Conservation (phyloP, 2,797 vertebrate species). For the Pangasius krempfi region DNA sequence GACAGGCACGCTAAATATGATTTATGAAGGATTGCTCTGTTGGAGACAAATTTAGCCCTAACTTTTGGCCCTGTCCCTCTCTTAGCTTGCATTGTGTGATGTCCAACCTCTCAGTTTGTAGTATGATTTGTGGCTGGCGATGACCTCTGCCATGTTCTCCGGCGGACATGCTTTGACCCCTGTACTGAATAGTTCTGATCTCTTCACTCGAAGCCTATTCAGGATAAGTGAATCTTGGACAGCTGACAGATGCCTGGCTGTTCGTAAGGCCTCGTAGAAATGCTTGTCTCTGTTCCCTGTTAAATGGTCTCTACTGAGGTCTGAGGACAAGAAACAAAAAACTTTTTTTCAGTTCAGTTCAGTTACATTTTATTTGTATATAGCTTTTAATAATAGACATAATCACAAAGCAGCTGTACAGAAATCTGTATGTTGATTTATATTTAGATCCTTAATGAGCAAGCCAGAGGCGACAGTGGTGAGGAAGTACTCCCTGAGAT, state of each 20-base stretch:
- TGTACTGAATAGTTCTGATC: constrained; percentile 80
- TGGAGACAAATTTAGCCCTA: constrained; percentile 42
- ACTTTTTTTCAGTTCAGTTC: background rate
- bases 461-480: background rate
- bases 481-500: background rate
- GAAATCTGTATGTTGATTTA: background rate
- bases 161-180: constrained; percentile 91
- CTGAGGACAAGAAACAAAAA: constrained; percentile 64
- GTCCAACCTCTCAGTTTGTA: constrained; percentile 87
- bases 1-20: constrained; percentile 52
- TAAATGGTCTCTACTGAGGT: constrained; percentile 65
- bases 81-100: constrained; percentile 21
- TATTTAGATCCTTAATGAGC: background rate
- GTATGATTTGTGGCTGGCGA: constrained; percentile 88
- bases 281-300: constrained; percentile 79
- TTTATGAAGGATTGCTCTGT: constrained; percentile 29
- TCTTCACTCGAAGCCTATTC: constrained; percentile 79
- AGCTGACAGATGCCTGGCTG: constrained; percentile 70
- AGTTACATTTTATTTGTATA: background rate
- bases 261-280: constrained; percentile 72
- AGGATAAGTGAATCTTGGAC: constrained; percentile 74
- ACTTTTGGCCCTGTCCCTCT: constrained; percentile 25
- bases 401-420: background rate
- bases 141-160: constrained; percentile 85
- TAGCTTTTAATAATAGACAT: background rate